Evolutionary conservation across 2,797 vertebrate genomes (phyloP).

Genomic region (Oryzias dopingdopingensis): DNA sequence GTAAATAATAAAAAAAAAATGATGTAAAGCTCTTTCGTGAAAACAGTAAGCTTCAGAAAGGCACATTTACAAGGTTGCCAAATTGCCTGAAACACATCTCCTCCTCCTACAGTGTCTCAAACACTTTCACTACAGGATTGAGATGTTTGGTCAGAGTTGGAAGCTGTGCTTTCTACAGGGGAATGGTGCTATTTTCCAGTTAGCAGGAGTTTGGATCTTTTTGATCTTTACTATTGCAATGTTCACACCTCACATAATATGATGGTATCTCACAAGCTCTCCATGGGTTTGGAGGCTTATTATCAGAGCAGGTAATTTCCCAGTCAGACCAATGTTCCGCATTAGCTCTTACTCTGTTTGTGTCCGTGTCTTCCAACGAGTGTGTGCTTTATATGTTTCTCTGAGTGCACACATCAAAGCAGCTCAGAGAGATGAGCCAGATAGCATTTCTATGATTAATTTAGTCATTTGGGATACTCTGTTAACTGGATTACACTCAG

Average conservation of each 20-base stretch:
- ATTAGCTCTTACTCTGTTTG: conserved; percentile 57
- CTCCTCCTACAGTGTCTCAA: background rate
- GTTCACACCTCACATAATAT: conserved; percentile 65
- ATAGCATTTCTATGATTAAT: conserved; percentile 80
- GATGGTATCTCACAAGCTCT: conserved; percentile 92
- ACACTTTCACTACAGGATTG: conserved; percentile 9
- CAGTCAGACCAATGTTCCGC: conserved; percentile 91
- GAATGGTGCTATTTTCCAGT: conserved; percentile 43
- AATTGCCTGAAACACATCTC: background rate
- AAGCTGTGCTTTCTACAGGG: conserved; percentile 10
- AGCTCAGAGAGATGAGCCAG: conserved; percentile 66
- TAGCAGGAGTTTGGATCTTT: conserved; percentile 60
- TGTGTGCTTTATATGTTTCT: conserved; percentile 49
- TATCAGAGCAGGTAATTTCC: conserved; percentile 93
- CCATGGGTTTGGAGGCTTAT: conserved; percentile 90
- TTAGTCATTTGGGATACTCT: conserved; percentile 80
- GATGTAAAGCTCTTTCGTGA: too few species aligned
- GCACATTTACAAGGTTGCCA: background rate
- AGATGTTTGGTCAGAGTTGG: conserved; percentile 13
- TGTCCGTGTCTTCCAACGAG: conserved; percentile 15
- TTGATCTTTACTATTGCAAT: conserved; percentile 55
- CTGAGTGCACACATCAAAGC: conserved; percentile 87
- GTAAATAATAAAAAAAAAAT: too few species aligned
- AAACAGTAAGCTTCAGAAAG: too few species aligned
- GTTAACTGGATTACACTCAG: conserved; percentile 80